Evolutionary conservation across 2,113 vertebrate genomes (phyloP).

Genomic region (Tachysurus fulvidraco): DNA sequence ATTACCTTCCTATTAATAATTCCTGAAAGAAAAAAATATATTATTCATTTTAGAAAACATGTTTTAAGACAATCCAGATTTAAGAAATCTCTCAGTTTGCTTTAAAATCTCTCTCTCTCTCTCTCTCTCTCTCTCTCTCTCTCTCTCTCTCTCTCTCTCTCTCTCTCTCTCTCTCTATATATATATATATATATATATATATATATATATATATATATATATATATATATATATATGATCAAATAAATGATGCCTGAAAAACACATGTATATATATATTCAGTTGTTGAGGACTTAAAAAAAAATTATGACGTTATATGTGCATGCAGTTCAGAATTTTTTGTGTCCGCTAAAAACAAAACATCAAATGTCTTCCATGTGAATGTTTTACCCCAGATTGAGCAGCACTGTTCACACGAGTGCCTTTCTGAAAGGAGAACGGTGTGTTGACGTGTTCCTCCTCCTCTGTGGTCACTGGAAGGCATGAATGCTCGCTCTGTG

Average conservation of each 20-base stretch:
- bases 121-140: not conserved
- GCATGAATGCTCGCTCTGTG: slow-evolving; percentile 55
- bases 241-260: not conserved
- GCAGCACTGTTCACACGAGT: slow-evolving; percentile 19
- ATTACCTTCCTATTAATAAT: no score
- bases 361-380: not conserved
- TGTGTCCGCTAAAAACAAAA: not conserved
- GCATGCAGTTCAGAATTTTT: not conserved
- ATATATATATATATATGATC: no score
- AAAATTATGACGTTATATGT: not conserved
- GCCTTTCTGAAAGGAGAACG: slow-evolving; percentile 31
- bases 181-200: no score
- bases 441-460: slow-evolving; percentile 43
- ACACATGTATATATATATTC: not conserved
- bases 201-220: no score
- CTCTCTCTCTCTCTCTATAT: no score
- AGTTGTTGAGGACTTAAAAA: not conserved
- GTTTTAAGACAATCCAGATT: no score
- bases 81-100: no score
- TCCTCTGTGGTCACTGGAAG: slow-evolving; percentile 45
- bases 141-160: no score
- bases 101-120: not conserved
- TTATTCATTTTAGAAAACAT: not conserved
- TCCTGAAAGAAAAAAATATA: not conserved
- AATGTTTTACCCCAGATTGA: slow-evolving; percentile 23